Evolutionary conservation across 2,797 vertebrate genomes (phyloP).

Genomic region (Pampus argenteus): DNA sequence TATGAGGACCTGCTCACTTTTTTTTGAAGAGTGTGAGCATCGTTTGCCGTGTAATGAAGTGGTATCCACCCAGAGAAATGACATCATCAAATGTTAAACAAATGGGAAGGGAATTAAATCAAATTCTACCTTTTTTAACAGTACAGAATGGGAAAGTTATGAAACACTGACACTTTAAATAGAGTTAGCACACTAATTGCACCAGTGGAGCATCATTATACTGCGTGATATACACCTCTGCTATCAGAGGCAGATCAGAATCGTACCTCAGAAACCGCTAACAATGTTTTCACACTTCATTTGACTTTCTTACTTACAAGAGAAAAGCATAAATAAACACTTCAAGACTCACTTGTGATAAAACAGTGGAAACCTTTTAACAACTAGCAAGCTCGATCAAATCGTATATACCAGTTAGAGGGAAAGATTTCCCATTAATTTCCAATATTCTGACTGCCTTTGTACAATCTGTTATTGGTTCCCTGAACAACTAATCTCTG

Average conservation of each 20-base stretch:
- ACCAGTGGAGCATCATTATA: conserved; percentile 45
- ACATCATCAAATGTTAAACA: conserved; percentile 75
- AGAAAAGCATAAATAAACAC: conserved; percentile 22
- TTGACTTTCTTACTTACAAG: conserved; percentile 7
- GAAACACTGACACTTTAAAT: conserved; percentile 56
- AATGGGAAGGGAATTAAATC: conserved; percentile 39
- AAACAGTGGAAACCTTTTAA: conserved; percentile 2
- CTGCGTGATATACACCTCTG: conserved; percentile 54
- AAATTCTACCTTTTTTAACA: conserved; percentile 39
- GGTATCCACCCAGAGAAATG: conserved; percentile 94
- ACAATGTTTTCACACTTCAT: conserved; percentile 40
- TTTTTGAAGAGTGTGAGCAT: conserved; percentile 78
- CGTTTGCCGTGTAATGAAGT: conserved; percentile 85
- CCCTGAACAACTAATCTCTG: conserved; percentile 12
- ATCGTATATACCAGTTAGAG: conserved; percentile 13
- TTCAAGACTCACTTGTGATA: conserved; percentile 8
- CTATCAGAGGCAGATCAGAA: conserved; percentile 47
- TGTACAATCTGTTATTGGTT: conserved; percentile 14
- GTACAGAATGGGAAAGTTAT: conserved; percentile 42
- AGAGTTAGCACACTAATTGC: conserved; percentile 69
- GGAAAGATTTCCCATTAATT: conserved; percentile 25
- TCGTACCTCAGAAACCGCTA: conserved; percentile 14
- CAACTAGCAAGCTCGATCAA: not conserved
- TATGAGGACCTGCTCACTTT: conserved; percentile 74
- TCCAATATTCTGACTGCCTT: conserved; percentile 11